Evolutionary conservation across 2,113 vertebrate genomes (phyloP), one percentile per base, ranked within the genome.

Genomic region (Garra rufa): DNA sequence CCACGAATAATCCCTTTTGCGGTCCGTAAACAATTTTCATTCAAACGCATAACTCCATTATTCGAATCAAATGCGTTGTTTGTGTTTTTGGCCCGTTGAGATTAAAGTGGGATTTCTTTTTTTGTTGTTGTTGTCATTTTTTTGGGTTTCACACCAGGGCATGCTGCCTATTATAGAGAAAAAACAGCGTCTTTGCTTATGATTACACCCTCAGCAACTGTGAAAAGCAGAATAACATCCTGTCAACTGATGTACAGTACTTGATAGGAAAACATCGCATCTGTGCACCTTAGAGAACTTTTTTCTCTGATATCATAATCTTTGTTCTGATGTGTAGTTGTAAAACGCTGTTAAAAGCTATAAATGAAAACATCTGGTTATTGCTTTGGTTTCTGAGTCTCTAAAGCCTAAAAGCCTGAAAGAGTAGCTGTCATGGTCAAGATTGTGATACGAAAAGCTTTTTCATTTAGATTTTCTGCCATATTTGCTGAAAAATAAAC

Each of bases 1-100:
- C 88, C 89, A 88, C 76, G 81, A 88, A 86, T 83, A 80, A 89
- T 86, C 85, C 73, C 57, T 75, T 87, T 88, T 83, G 88, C 50
- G 38, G 61, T 76, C 85, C 77, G 85, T 55, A 88, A 86, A 75
- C 63, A 81, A 70, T 83, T 86, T 82, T 88, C 73, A 84, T 82
- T 85, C 76, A 77, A 50, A 83, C 9, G 28, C 46, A 43, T 44
- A 81, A 83, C 34, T 46, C 71, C 79, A 50, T 85, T 76, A 76
- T 46, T 38, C 19, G 24, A 76, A 77, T 78, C 86, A 83, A 88
- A 82, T 88, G 87, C 70, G 75, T 52, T 76, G 9, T 83, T 86
- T 50, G 83, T 80, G 41, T 57, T 57, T 1, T 63, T 28, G 46
- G 43, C 59, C 80, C n/a, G 19, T 85, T 65, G 84, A 81, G 82